Evolutionary conservation across 2,888 invertebrate genomes (phyloP).

Genomic region (Athetis lepigone): DNA sequence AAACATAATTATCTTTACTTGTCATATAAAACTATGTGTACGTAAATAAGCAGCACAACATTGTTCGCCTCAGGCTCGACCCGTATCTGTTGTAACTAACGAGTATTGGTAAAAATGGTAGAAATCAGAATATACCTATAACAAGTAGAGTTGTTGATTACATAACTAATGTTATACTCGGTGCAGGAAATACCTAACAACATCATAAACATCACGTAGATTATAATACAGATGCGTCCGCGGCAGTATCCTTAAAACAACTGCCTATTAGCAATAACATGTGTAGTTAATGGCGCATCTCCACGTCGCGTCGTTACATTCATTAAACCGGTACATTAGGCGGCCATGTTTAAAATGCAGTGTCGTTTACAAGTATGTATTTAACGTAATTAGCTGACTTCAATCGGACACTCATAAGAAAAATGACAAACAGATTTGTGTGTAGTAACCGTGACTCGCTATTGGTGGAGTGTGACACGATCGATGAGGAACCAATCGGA

Average conservation of each 20-base stretch:
- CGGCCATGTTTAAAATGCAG: constrained; percentile 26
- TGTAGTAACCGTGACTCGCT: constrained; percentile 3
- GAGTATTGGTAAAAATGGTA: too few species aligned
- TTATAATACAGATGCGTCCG: constrained; percentile 4
- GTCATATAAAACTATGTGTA: neutral
- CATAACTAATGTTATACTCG: neutral
- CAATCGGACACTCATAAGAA: constrained; percentile 17
- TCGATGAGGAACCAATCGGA: constrained; percentile 26
- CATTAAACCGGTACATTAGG: constrained; percentile 17
- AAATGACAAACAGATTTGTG: constrained; percentile 33
- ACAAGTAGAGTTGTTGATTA: too few species aligned
- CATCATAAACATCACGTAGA: neutral
- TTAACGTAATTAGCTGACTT: constrained; percentile 26
- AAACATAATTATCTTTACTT: neutral
- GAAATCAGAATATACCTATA: too few species aligned
- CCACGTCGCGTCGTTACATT: constrained; percentile 1
- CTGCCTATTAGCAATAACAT: constrained; percentile 13
- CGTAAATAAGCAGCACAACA: too few species aligned
- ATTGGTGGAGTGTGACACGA: constrained; percentile 20
- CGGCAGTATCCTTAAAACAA: neutral
- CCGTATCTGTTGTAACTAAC: neutral
- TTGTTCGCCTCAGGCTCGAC: too few species aligned
- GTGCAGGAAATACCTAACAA: constrained; percentile 10
- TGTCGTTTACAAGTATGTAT: neutral
- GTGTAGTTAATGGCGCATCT: neutral